Base-by-base conservation (phyloP, 2,113 vertebrate species). In the Burhinus oedicnemus region DNA sequence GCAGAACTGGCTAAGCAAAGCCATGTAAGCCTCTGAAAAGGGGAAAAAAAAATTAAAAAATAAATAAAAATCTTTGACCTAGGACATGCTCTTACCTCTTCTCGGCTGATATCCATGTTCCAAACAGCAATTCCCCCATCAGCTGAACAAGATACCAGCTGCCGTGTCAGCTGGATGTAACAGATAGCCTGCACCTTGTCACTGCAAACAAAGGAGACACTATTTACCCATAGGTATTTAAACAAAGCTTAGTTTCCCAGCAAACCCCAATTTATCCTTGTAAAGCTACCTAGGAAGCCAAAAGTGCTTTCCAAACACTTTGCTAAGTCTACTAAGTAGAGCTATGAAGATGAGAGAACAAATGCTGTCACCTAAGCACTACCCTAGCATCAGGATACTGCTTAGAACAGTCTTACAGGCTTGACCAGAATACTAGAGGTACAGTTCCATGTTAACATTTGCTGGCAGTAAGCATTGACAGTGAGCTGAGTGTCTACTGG, bases 111-210 rank as follows among this genome's bases (percentile, higher is more conserved):
- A 88, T 99, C 99, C 99, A 99, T 99, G 98, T 99, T 99, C 99
- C 99, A 99, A 93, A 99, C 99, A 4, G 99, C 99, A n/a, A 99
- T 99, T 26, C 98, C 99, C 3, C 99, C 99, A 54, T 99, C 99
- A 2, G 99, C 98, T 17, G 99, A 99, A 89, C 99, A 99, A 12
- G 99, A 99, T 62, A 99, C 93, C 44, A 99, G 92, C 98, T 99
- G 99, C 72, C 99, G 97, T 5, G 99, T 99, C 94, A 99, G 93
- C 82, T 99, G 99, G 29, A 99, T 96, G 97, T 99, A 99, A 47
- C 99, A 98, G 89, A 99, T 70, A 15, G 99, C 98, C 98, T 99
- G 99, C 38, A 99, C 99, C 27, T 99, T 98, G 97, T 99, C 99
- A 86, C 99, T 99, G 98, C 7, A 23, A 96, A 94, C 5, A 64